Conservation (phyloP, 1,140 invertebrate genomes). For the Ceratina calcarata region DNA sequence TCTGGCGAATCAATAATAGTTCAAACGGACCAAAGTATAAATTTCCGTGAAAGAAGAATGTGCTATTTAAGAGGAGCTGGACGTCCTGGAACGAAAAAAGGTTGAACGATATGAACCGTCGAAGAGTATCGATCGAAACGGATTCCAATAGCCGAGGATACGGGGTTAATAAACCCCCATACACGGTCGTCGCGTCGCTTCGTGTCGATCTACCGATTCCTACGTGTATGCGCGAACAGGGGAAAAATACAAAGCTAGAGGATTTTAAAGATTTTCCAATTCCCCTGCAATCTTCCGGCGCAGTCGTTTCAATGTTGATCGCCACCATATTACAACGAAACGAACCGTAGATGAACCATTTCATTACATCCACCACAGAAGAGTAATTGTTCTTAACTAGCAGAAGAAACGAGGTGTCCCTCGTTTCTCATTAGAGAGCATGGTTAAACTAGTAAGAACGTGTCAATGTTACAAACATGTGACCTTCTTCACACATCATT, state of each 20-base stretch:
- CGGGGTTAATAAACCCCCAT: slow-evolving; percentile 59
- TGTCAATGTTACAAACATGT: background rate
- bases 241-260: background rate
- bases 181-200: slow-evolving; percentile 20
- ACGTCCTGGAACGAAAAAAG: slow-evolving; percentile 18
- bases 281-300: background rate
- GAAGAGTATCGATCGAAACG: slow-evolving; percentile 44
- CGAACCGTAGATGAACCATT: background rate
- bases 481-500: too few species aligned
- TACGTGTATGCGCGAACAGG: background rate
- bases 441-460: background rate
- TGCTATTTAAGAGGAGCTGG: slow-evolving; percentile 15
- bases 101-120: slow-evolving; percentile 27
- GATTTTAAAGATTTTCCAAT: slow-evolving; percentile 23
- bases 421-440: slow-evolving; percentile 15
- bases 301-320: background rate
- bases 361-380: background rate
- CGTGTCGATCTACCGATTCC: background rate
- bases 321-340: background rate
- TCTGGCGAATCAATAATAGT: background rate
- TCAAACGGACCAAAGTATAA: background rate
- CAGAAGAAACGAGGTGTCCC: background rate
- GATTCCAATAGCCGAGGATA: slow-evolving; percentile 55
- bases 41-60: background rate
- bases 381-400: background rate